Percentiles rank a stretch among this genome's conserved stretches.
These are phyloP conservation scores for Dilophus febrilis DNA, from an alignment of 2,888 invertebrate genomes.

Conservation along the genomic window DNA sequence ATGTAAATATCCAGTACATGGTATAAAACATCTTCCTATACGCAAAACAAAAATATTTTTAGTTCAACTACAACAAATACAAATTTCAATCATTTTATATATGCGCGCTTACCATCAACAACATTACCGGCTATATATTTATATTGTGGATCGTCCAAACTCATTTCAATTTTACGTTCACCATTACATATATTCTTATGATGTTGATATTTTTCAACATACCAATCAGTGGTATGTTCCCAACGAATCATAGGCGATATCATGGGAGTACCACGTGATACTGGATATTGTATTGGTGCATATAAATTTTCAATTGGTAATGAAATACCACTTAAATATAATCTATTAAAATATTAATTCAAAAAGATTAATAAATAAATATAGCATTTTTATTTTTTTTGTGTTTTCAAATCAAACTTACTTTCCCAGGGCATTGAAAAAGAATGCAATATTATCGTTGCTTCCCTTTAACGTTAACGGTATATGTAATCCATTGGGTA, in stretches of 20 bases:
- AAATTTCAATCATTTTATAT: slow-evolving; percentile 49
- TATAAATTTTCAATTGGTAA: slow-evolving; percentile 58
- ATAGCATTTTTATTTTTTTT: background rate
- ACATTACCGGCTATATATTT: slow-evolving; percentile 42
- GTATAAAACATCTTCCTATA: slow-evolving; percentile 38
- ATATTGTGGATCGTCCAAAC: slow-evolving; percentile 40
- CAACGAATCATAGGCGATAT: slow-evolving; percentile 59
- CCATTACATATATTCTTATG: slow-evolving; percentile 50
- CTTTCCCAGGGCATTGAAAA: slow-evolving; percentile 32
- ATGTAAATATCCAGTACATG: slow-evolving; percentile 37
- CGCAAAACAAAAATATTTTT: slow-evolving; percentile 21
- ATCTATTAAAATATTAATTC: slow-evolving; percentile 31
- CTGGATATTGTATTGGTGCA: slow-evolving; percentile 53
- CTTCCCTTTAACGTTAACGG: slow-evolving; percentile 41
- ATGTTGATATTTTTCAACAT: slow-evolving; percentile 42
- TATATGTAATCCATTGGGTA: slow-evolving; percentile 36
- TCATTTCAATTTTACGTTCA: slow-evolving; percentile 41
- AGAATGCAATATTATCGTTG: slow-evolving; percentile 29
- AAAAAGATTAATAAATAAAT: background rate
- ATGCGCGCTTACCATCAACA: slow-evolving; percentile 25
- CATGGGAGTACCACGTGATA: slow-evolving; percentile 65
- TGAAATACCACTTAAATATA: slow-evolving; percentile 62
- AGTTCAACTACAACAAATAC: slow-evolving; percentile 70
- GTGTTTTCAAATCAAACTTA: slow-evolving; percentile 19
- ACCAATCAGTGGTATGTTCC: slow-evolving; percentile 61